Evolutionary conservation across 2,797 vertebrate genomes (phyloP), one percentile per base, ranked within the genome.

Genomic region (Eulemur coronatus): DNA sequence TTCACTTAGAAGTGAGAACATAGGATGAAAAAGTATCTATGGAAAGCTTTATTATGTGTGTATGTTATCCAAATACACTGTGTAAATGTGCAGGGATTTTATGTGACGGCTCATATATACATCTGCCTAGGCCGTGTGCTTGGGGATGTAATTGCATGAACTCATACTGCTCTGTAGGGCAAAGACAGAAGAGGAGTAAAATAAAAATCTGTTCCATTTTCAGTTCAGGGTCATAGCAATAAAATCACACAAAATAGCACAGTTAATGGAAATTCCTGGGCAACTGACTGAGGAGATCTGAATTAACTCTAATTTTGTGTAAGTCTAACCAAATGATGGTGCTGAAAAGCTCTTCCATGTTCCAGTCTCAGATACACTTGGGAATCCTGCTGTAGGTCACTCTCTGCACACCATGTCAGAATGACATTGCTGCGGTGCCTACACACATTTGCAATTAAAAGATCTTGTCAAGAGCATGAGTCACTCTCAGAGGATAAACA

Each of bases 21-120:
- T 17, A 76, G 79, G 59, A 94, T 96, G 96, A 98, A 95, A 96
- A 96, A 95, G 85, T 93, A 96, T 95, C 95, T 89, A 97, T 73
- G 81, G 97, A 97, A 97, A 97, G 96, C 90, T 98, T 98, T 97
- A 97, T 89, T 96, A 96, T 73, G 92, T 98, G 95, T 97, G 81
- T 95, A 93, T 93, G 93, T 94, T 96, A 93, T 96, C 93, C 97
- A 97, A 95, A 95, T 87, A 72, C 38, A 75, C 73, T 85, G 94
- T 97, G 93, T 96, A 95, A 97, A 97, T 95, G 95, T 92, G 81
- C 57, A 89, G 78, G 81, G 95, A 88, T 97, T 96, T 97, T 96
- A 96, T 94, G 78, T 96, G 97, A 98, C n/a, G 30, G 95, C 67
- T 97, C 82, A 57, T 96, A 94, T 97, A 95, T 96, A 95, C 85